These are phyloP conservation scores for Meriones unguiculatus DNA, from an alignment of 2,113 vertebrate genomes.

Conservation along the genomic window DNA sequence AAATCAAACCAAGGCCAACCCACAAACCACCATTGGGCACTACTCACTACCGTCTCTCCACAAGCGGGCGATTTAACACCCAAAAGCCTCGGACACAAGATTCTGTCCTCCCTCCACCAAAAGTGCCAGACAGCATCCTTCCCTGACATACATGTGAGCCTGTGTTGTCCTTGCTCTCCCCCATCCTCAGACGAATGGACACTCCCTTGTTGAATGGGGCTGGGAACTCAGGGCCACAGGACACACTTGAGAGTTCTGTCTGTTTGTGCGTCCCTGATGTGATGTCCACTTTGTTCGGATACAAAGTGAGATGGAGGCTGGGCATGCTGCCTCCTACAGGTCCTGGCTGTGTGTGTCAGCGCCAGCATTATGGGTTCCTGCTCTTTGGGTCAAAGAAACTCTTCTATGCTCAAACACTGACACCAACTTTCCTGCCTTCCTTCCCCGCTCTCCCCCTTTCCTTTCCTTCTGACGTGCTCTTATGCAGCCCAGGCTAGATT, in stretches of 20 bases:
- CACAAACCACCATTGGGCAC: neutral
- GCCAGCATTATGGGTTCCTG: fast-evolving
- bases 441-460: neutral
- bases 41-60: neutral
- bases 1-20: neutral
- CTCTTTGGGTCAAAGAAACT: fast-evolving
- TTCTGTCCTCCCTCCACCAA: no score
- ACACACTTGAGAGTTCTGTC: neutral
- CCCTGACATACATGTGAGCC: neutral
- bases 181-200: neutral
- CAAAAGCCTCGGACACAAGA: neutral
- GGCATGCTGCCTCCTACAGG: neutral
- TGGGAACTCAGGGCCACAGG: neutral
- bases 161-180: neutral
- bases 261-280: neutral
- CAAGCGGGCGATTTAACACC: neutral
- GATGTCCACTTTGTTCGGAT: neutral
- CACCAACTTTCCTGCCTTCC: neutral
- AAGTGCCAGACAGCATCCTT: neutral
- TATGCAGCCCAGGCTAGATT: neutral
- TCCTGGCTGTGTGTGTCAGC: fast-evolving
- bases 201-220: neutral
- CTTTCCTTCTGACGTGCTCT: neutral
- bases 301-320: neutral
- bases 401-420: neutral